Percentiles rank a stretch among this genome's conserved stretches.
Evolutionary conservation across 2,888 invertebrate species (phyloP).

Genomic region (Timema podura): DNA sequence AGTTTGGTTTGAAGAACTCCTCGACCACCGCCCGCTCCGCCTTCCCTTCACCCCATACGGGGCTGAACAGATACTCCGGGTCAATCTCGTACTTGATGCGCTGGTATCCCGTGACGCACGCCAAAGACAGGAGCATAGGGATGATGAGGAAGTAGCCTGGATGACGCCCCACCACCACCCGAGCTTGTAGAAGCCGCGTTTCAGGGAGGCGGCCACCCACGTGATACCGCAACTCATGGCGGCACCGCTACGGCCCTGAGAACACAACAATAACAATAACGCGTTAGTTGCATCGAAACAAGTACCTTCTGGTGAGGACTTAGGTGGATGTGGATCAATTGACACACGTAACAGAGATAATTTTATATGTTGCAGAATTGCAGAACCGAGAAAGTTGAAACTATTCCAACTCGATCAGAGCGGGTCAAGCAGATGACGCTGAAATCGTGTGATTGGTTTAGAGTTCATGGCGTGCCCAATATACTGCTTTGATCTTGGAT

Average conservation of each 20-base stretch:
- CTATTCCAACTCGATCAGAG: too few species aligned
- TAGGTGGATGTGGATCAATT: too few species aligned
- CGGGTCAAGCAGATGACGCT: too few species aligned
- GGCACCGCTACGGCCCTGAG: neutral
- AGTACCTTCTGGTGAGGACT: too few species aligned
- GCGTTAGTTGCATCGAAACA: too few species aligned
- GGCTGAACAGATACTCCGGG: constrained; percentile 89
- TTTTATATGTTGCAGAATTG: too few species aligned
- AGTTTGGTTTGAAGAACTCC: constrained; percentile 81
- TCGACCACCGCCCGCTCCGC: constrained; percentile 77
- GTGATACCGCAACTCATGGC: constrained; percentile 65
- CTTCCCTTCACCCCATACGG: constrained; percentile 81
- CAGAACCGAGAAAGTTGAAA: too few species aligned
- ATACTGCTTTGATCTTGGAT: too few species aligned
- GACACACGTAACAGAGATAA: too few species aligned
- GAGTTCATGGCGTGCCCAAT: too few species aligned
- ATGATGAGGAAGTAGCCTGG: constrained; percentile 87
- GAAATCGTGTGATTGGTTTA: too few species aligned
- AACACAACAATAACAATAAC: neutral
- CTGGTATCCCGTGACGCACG: constrained; percentile 86
- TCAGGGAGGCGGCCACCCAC: constrained; percentile 74
- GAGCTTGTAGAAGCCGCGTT: constrained; percentile 75
- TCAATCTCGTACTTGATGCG: constrained; percentile 84
- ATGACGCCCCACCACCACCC: constrained; percentile 70
- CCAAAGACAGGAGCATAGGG: constrained; percentile 72